Conservation (phyloP, 2,797 vertebrate genomes). For the Liparis tanakae region DNA sequence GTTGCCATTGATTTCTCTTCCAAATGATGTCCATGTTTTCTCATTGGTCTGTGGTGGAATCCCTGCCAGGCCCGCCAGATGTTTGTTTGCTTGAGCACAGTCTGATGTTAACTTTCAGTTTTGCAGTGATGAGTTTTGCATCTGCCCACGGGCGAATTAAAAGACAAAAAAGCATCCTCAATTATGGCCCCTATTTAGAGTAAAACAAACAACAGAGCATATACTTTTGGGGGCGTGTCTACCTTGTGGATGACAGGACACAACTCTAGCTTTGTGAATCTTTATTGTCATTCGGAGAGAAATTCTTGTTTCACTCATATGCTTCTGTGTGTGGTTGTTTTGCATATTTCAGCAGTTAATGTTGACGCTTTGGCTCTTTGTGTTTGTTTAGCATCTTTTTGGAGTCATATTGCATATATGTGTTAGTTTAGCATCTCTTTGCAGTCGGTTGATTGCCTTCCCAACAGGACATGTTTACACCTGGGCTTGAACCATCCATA, state of each 20-base stretch:
- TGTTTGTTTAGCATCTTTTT: neutral
- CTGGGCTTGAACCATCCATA: neutral
- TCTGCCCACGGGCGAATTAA: neutral
- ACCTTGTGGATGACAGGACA: neutral
- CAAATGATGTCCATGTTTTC: conserved; percentile 61
- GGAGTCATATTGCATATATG: neutral
- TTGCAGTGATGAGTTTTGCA: conserved; percentile 26
- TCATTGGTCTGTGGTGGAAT: conserved; percentile 35
- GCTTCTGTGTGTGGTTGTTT: neutral
- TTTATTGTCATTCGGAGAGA: neutral
- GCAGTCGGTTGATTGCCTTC: neutral
- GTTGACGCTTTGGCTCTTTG: neutral
- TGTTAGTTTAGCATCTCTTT: neutral
- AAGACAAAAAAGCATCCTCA: neutral
- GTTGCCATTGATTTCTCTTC: conserved; percentile 59
- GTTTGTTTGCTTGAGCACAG: conserved; percentile 43
- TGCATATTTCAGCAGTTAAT: neutral
- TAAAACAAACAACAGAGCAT: neutral
- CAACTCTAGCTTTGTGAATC: neutral
- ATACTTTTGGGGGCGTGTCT: neutral
- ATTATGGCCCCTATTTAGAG: neutral
- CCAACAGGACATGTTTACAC: neutral
- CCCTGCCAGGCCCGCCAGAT: conserved; percentile 48
- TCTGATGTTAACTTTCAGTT: conserved; percentile 30
- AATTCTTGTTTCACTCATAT: neutral